phyloP scores from a whole-genome alignment of 2,113 vertebrate genomes.

The Prolemur simus region DNA sequence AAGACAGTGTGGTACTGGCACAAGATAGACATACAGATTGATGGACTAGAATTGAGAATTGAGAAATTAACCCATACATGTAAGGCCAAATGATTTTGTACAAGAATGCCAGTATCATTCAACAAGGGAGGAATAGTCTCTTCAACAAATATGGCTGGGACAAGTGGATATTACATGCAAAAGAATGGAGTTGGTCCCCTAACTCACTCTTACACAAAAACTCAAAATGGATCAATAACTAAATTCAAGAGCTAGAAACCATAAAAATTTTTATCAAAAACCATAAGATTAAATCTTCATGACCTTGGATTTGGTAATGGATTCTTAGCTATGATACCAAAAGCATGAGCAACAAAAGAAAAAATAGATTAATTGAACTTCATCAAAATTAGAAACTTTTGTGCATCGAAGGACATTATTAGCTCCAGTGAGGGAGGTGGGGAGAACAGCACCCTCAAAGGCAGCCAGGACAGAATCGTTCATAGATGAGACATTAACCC shows the following conservation, averaged over 20 bases:
- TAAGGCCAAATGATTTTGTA: neutral
- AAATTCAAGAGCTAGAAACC: neutral
- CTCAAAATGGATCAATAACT: neutral
- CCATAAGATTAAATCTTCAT: neutral
- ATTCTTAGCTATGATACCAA: neutral
- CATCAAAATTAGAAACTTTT: neutral
- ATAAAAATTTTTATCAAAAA: neutral
- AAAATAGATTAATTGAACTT: neutral
- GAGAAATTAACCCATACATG: neutral
- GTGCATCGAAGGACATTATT: neutral
- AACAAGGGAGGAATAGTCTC: neutral
- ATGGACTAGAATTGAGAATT: neutral
- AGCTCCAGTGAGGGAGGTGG: neutral
- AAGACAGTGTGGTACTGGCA: neutral
- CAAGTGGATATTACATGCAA: neutral
- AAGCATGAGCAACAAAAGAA: neutral
- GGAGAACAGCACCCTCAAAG: neutral
- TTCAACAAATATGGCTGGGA: neutral
- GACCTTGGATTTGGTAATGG: neutral
- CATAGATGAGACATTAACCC: neutral
- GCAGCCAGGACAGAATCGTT: neutral
- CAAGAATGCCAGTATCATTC: neutral
- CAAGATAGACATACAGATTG: neutral
- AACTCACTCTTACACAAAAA: neutral
- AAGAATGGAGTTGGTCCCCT: neutral